Base-by-base conservation (phyloP, 2,888 invertebrate genomes). In the Eupithecia centaureata region DNA sequence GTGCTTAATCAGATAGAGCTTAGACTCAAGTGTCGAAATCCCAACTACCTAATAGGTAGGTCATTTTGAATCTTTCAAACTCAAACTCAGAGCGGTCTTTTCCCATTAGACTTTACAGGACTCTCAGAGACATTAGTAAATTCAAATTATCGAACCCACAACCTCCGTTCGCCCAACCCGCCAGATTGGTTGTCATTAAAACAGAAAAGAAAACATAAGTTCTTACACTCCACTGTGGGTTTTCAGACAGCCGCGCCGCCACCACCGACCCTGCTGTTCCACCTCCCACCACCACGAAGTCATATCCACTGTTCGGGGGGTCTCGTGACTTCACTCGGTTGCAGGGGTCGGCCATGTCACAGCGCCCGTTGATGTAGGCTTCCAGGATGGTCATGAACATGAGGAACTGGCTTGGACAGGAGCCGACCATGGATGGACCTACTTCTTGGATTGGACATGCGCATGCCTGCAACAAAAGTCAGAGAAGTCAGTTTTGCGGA, bases 381-480 rank as follows among this genome's bases (percentile, higher is more conserved):
- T 96, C 95, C 81, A 96, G 79, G 1, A 96, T 86, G 15, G 93
- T 93, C 95, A 96, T 95, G 88, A 96, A 96, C 5, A 95, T 80
- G 15, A 95, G 78, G 75, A 95, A 94, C 75, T 95, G 91, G n/a
- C 94, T 93, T 2, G 94, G 94, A 75, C 96, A 96, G 0, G 93
- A 82, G 25, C 90, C 87, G 4, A 90, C 92, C 82, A 95, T 89
- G 1, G 94, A 91, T 0, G 95, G 95, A 0, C 77, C 95, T 86
- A 95, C 86, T 76, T 94, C 94, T 33, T 85, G 86, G 30, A 94
- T 88, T 0, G 94, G 89, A 77, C 96, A 95, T 30, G 90, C 83
- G 76, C 95, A 95, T 74, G 89, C 74, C 95, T 93, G 85, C 2
- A 79, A 80, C 71, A 51, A 59, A 69, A 10, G 4, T n/a, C 15